These are phyloP conservation scores for Corythornis cristatus DNA, from an alignment of 2,113 vertebrate genomes.

Conservation along the genomic window DNA sequence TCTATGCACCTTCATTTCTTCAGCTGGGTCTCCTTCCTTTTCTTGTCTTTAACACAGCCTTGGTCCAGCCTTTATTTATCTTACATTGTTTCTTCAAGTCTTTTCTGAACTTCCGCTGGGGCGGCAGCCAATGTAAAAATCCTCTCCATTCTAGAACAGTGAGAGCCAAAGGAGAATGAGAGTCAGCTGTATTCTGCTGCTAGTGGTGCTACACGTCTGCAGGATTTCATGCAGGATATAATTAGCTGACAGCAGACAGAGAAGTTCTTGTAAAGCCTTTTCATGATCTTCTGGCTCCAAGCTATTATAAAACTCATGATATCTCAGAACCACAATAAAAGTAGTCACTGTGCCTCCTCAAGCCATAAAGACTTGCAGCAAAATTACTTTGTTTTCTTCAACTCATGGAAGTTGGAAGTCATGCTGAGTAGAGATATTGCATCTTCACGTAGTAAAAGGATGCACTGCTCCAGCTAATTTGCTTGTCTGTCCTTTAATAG, in stretches of 20 bases:
- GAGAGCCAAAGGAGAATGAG: not conserved
- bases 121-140: not conserved
- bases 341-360: not conserved
- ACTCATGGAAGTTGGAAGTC: not conserved
- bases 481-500: not conserved
- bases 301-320: not conserved
- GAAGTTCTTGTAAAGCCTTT: not conserved
- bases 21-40: not conserved
- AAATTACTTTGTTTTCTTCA: not conserved
- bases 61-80: not conserved
- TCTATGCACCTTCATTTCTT: not conserved
- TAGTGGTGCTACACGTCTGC: not conserved
- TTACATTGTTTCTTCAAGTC: not conserved
- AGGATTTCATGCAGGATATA: not conserved
- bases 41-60: not conserved
- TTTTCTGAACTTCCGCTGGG: not conserved
- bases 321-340: not conserved
- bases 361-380: not conserved
- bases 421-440: not conserved
- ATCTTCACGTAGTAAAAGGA: not conserved
- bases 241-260: slow-evolving; percentile 7
- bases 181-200: not conserved
- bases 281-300: not conserved
- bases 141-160: not conserved
- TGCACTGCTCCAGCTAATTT: not conserved